Evolutionary conservation across 2,113 vertebrate species (phyloP).

Genomic region (Siphamia tubifer): DNA sequence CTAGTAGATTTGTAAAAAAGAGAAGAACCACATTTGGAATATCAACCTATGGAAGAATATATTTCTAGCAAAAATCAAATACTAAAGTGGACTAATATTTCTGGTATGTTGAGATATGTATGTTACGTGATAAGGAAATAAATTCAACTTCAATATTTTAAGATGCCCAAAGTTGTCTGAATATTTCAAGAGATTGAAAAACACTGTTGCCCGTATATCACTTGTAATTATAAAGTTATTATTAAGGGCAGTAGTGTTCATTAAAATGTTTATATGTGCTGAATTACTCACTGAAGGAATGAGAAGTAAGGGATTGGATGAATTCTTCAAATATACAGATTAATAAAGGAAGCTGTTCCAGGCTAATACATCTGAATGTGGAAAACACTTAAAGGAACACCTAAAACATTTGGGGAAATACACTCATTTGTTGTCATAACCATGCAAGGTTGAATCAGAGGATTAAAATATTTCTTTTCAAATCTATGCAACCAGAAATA

Average conservation of each 20-base stretch:
- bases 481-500: constrained; percentile 6
- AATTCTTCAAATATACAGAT: constrained; percentile 28
- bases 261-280: constrained; percentile 26
- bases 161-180: not conserved
- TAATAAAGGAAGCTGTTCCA: constrained; percentile 9
- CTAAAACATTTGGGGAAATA: constrained; percentile 9
- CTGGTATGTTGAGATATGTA: not conserved
- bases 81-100: not conserved
- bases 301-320: not conserved
- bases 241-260: not conserved
- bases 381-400: constrained; percentile 29
- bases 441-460: not conserved
- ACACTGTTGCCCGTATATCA: not conserved
- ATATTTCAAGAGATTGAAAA: constrained; percentile 15
- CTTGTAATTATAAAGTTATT: not conserved
- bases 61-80: constrained; percentile 16
- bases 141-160: not conserved
- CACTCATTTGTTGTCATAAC: not conserved
- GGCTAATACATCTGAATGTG: constrained; percentile 23
- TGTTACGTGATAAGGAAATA: not conserved
- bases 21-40: not conserved
- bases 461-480: constrained; percentile 1
- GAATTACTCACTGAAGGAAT: constrained; percentile 2
- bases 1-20: not conserved
- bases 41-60: not conserved